Conservation (phyloP, 2,113 vertebrate species). For the Misgurnus anguillicaudatus region DNA sequence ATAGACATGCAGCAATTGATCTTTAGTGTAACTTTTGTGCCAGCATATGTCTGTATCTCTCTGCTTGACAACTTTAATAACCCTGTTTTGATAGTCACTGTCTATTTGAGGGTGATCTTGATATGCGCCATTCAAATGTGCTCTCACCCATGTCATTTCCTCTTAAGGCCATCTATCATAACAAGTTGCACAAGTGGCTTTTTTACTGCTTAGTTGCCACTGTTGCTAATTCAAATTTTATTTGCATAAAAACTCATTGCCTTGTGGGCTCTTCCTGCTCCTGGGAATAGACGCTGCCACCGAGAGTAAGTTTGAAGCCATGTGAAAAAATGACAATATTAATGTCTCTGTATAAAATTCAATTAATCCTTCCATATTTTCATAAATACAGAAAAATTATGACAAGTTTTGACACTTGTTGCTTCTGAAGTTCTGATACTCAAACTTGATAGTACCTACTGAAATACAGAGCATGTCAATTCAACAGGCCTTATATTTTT, state of each 20-base stretch:
- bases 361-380: background rate
- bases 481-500: constrained; percentile 7
- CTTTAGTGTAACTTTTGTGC: background rate
- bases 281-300: constrained; percentile 37
- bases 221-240: constrained; percentile 57
- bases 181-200: constrained; percentile 55
- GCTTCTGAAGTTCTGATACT: background rate
- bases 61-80: constrained; percentile 51
- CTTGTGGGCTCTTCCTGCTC: constrained; percentile 45
- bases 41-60: constrained; percentile 1
- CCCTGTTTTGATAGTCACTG: constrained; percentile 50
- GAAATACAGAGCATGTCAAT: background rate
- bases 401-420: constrained; percentile 10
- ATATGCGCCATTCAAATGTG: constrained; percentile 60
- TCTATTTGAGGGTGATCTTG: constrained; percentile 51
- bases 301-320: constrained; percentile 25
- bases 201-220: constrained; percentile 40
- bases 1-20: background rate
- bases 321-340: constrained; percentile 22
- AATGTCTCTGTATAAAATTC: constrained; percentile 39
- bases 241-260: constrained; percentile 58
- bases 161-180: constrained; percentile 53
- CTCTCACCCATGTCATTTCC: constrained; percentile 48
- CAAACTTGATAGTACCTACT: constrained; percentile 4
- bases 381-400: constrained; percentile 21